These are phyloP conservation scores for Drosophila cyrtoloma DNA, from an alignment of 2,888 invertebrate species.

Conservation along the genomic window DNA sequence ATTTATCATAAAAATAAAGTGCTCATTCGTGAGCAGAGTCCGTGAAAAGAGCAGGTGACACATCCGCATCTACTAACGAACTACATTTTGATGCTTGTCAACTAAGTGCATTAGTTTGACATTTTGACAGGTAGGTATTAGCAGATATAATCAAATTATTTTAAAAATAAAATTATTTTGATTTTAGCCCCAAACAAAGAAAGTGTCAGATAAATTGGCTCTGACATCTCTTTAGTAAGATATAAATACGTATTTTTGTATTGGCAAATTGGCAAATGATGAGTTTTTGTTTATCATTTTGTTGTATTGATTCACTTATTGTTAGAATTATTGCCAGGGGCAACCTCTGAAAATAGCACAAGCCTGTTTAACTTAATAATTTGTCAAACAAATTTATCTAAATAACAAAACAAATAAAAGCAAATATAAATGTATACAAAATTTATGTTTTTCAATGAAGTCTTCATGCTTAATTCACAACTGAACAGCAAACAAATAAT, in stretches of 20 bases:
- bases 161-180: neutral
- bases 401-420: slow-evolving; percentile 5
- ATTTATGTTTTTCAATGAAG: neutral
- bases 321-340: neutral
- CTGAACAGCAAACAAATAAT: slow-evolving; percentile 12
- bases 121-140: slow-evolving; percentile 4
- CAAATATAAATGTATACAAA: neutral
- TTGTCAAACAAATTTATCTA: neutral
- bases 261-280: neutral
- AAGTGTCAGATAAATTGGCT: neutral
- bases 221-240: neutral
- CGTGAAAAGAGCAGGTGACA: slow-evolving; percentile 42
- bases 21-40: slow-evolving; percentile 46
- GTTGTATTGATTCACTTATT: neutral
- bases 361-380: neutral
- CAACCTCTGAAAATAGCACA: neutral
- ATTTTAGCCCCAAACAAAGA: neutral
- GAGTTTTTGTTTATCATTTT: neutral
- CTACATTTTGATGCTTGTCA: slow-evolving; percentile 25
- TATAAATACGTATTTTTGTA: neutral
- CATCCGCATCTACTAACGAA: slow-evolving; percentile 13
- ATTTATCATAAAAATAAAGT: slow-evolving; percentile 74
- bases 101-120: slow-evolving; percentile 20
- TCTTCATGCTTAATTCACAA: neutral
- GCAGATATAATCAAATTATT: neutral